Conservation (phyloP, 2,113 vertebrate species). For the Trematocara unimaculatum region DNA sequence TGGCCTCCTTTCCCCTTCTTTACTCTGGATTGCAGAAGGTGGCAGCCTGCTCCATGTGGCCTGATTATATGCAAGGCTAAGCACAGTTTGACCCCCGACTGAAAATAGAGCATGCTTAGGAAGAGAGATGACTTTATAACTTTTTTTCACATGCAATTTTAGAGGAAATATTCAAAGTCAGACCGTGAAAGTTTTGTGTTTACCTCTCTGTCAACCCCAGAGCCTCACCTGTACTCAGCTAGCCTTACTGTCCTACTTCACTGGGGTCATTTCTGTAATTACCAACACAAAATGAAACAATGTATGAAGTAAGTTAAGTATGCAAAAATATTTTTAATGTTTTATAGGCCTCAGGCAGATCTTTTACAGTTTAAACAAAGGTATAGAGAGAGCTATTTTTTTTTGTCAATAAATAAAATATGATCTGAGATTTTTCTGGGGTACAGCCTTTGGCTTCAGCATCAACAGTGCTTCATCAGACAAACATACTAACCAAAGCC, state of each 20-base stretch:
- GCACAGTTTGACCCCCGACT: constrained; percentile 63
- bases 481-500: neutral
- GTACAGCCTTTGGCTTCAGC: constrained; percentile 5
- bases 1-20: constrained; percentile 28
- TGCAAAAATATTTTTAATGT: neutral
- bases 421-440: neutral
- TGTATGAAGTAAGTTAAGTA: neutral
- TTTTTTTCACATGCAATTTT: neutral
- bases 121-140: constrained; percentile 3
- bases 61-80: constrained; percentile 68
- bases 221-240: neutral
- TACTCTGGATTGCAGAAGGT: constrained; percentile 34
- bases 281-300: neutral
- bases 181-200: neutral
- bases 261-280: neutral
- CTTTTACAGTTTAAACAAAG: neutral
- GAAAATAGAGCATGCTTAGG: constrained; percentile 50
- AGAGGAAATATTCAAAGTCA: constrained; percentile 5
- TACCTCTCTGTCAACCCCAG: neutral
- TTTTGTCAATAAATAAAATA: constrained; percentile 24
- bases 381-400: neutral
- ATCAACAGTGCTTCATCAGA: neutral
- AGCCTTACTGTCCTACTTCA: neutral
- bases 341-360: neutral
- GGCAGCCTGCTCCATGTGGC: constrained; percentile 58